A percentile compares a stretch with the other conserved stretches of the same genome.
Conservation (phyloP, 2,888 invertebrate genomes). For the Drosophila dives region DNA sequence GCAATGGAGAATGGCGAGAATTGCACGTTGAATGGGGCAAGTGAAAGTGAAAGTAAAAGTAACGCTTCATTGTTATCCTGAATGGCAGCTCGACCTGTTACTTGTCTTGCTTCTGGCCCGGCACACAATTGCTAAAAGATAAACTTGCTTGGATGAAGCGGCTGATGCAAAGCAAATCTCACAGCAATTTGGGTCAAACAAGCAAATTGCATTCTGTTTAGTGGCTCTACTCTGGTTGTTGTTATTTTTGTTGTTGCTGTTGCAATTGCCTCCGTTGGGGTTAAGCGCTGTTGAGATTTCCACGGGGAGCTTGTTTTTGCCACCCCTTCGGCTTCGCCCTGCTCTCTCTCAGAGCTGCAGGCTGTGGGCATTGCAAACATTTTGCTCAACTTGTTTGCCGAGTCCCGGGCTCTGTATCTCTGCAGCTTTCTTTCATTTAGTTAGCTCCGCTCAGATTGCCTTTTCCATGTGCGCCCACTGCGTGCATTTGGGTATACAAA, state of each 20-base stretch:
- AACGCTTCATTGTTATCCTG: slow-evolving; percentile 73
- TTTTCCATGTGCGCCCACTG: not conserved
- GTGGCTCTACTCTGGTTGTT: slow-evolving; percentile 56
- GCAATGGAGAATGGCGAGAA: slow-evolving; percentile 7
- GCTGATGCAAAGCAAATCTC: slow-evolving; percentile 70
- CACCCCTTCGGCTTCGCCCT: not conserved
- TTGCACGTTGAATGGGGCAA: slow-evolving; percentile 2
- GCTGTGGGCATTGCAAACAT: slow-evolving; percentile 43
- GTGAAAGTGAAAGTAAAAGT: slow-evolving; percentile 68
- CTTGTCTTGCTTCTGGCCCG: slow-evolving; percentile 26
- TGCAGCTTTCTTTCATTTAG: slow-evolving; percentile 5
- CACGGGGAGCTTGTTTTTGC: slow-evolving; percentile 38
- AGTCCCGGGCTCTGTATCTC: not conserved
- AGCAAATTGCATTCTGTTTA: slow-evolving; percentile 82
- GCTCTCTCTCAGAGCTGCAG: slow-evolving; percentile 12
- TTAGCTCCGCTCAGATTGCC: slow-evolving; percentile 37
- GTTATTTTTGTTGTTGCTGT: slow-evolving; percentile 25
- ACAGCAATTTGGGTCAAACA: slow-evolving; percentile 81
- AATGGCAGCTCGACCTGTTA: slow-evolving; percentile 45
- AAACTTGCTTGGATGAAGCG: slow-evolving; percentile 36
- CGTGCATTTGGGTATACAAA: not conserved
- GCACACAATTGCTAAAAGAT: slow-evolving; percentile 64
- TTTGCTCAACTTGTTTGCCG: slow-evolving; percentile 44
- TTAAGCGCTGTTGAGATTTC: slow-evolving; percentile 71
- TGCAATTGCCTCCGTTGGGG: slow-evolving; percentile 70